Conservation (phyloP, 2,888 invertebrate genomes). For the Orthonychiurus folsomi region DNA sequence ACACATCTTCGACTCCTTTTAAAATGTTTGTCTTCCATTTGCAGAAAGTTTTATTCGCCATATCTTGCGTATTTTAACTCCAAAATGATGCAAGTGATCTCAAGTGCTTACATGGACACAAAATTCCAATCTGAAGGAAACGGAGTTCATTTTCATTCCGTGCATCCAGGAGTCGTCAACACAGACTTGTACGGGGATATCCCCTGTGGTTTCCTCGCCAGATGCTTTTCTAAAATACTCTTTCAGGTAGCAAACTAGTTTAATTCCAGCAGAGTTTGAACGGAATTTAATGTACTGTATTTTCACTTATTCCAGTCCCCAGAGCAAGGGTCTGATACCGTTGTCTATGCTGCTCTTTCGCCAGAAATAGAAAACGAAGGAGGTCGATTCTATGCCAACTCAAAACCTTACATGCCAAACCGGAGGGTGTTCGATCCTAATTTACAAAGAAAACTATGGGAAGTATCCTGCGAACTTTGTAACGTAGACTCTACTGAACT, state of each 20-base stretch:
- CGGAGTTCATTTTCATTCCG: conserved; percentile 59
- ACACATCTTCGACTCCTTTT: no score
- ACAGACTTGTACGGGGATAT: conserved; percentile 60
- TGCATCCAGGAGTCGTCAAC: conserved; percentile 80
- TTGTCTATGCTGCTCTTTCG: conserved; percentile 62
- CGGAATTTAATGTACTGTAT: not conserved
- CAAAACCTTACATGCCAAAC: conserved; percentile 21
- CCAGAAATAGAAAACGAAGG: conserved; percentile 50
- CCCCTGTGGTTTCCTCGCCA: not conserved
- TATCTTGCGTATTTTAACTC: conserved; percentile 7
- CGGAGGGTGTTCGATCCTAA: conserved; percentile 23
- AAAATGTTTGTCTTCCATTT: no score
- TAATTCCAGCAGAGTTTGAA: no score
- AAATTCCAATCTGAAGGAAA: conserved; percentile 50
- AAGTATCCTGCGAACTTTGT: conserved; percentile 21
- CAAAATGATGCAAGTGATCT: conserved; percentile 8
- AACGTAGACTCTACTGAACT: not conserved
- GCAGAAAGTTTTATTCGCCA: conserved; percentile 3
- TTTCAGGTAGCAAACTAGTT: not conserved
- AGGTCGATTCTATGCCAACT: conserved; percentile 20
- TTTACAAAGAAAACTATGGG: conserved; percentile 29
- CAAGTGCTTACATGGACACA: conserved; percentile 53
- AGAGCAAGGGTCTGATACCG: conserved; percentile 67
- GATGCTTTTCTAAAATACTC: not conserved
- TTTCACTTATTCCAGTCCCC: conserved; percentile 52